Conservation (phyloP, 2,113 vertebrate genomes). For the Regulus satrapa region DNA sequence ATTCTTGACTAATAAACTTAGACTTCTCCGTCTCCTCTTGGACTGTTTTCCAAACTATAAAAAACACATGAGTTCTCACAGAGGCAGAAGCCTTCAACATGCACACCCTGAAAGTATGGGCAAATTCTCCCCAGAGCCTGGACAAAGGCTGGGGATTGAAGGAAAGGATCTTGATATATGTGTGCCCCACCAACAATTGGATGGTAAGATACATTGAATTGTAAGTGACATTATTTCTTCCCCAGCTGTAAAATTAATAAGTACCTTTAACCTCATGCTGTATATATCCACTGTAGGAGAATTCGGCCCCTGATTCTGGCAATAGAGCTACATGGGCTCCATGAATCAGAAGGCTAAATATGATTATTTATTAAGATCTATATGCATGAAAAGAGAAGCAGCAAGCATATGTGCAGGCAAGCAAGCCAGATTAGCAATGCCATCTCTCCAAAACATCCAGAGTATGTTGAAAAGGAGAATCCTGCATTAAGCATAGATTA, state of each 20-base stretch:
- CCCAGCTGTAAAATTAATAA: neutral
- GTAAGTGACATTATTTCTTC: neutral
- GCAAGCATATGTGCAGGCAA: no score
- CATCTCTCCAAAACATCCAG: no score
- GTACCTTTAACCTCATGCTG: neutral
- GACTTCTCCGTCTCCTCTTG: no score
- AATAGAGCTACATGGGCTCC: no score
- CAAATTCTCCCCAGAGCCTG: neutral
- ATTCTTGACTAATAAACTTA: neutral
- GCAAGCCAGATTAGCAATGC: no score
- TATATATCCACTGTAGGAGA: no score
- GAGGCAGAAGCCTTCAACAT: neutral
- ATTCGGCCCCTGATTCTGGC: no score
- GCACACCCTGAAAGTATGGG: neutral
- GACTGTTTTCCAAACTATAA: neutral
- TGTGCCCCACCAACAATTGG: neutral
- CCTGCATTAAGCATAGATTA: no score
- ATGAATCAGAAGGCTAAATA: no score
- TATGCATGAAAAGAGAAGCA: no score
- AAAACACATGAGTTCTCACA: fast-evolving
- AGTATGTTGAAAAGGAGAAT: no score
- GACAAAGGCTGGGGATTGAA: fast-evolving
- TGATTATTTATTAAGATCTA: no score
- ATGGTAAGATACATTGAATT: neutral
- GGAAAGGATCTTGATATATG: neutral